phyloP scores from a whole-genome alignment of 2,797 vertebrate genomes.

The Tympanoctomys barrerae region DNA sequence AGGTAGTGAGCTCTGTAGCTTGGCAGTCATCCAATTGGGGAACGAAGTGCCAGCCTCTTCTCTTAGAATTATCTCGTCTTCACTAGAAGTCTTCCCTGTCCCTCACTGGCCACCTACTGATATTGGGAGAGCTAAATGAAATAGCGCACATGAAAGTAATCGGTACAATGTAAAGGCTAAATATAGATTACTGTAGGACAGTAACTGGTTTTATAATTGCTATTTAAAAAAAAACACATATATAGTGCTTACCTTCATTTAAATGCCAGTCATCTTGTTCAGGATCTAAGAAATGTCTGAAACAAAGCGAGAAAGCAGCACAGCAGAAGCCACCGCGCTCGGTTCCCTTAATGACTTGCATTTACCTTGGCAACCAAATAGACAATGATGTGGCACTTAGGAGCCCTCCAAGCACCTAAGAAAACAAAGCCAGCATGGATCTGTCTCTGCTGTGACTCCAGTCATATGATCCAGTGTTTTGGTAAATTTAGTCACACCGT shows the following conservation, averaged over 20 bases:
- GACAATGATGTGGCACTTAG: slow-evolving; percentile 49
- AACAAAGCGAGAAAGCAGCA: slow-evolving; percentile 5
- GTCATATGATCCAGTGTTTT: slow-evolving; percentile 53
- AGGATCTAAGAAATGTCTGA: slow-evolving; percentile 26
- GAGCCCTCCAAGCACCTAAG: slow-evolving; percentile 18
- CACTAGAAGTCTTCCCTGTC: neutral
- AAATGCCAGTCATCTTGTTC: slow-evolving; percentile 44
- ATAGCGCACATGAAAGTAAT: neutral
- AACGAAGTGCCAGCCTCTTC: neutral
- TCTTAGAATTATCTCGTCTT: neutral
- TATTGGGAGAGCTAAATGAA: slow-evolving; percentile 3
- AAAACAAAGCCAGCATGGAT: slow-evolving; percentile 23
- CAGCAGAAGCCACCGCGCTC: slow-evolving; percentile 53
- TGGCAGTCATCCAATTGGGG: neutral
- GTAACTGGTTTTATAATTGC: neutral
- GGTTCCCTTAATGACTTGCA: slow-evolving; percentile 53
- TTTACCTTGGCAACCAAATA: slow-evolving; percentile 65
- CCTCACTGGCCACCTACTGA: neutral
- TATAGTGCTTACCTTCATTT: neutral
- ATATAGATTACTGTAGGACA: neutral
- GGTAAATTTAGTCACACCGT: slow-evolving; percentile 61
- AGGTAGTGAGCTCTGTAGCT: neutral
- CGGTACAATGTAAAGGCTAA: slow-evolving; percentile 47
- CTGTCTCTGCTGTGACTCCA: neutral
- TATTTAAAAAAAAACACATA: neutral